Base-by-base conservation (phyloP, 2,888 invertebrate species). In the Mythimna loreyi region DNA sequence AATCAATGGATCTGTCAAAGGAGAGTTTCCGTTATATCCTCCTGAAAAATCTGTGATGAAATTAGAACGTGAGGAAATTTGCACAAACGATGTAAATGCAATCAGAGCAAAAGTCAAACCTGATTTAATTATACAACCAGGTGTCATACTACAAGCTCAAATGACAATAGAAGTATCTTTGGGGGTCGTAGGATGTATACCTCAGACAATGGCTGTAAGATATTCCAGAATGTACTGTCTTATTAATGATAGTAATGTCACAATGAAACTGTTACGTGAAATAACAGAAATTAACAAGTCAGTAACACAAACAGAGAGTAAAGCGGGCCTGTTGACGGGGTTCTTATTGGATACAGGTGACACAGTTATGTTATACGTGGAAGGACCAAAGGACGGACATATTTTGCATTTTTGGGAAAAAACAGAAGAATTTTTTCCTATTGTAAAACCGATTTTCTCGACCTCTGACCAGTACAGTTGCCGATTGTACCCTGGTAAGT, bases 41-140 rank as follows among this genome's bases (percentile, higher is more conserved):
- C 90, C 91, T n/a, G 83, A 73, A 68, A 55, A 73, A 19, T 70
- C 73, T n/a, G 68, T 89, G 7, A 73, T 60, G 8, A 61, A 56
- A 5, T 67, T 87, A 47, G 78, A 84, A n/a, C 89, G 93, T 49
- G 90, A 92, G 76, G 80, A 72, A 21, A 78, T 87, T 59, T 95
- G 94, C 70, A 94, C 94, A 2, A 95, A 95, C 73, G 94, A 95
- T 73, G 86, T 94, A 9, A 95, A 95, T 83, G 88, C 80, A 40
- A 85, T 93, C n/a, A 84, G 89, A 81, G 67, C 70, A 28, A 68
- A 81, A 5, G n/a, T 88, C 0, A 80, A 64, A 33, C 90, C 92
- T 1, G 68, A 86, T 16, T 62, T 90, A 45, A 56, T 90, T 2
- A 87, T 95, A 30, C 90, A 89, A 49, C 80, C 92, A 23, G 81